phyloP scores from a whole-genome alignment of 2,113 vertebrate genomes.

The Heliornis fulica region DNA sequence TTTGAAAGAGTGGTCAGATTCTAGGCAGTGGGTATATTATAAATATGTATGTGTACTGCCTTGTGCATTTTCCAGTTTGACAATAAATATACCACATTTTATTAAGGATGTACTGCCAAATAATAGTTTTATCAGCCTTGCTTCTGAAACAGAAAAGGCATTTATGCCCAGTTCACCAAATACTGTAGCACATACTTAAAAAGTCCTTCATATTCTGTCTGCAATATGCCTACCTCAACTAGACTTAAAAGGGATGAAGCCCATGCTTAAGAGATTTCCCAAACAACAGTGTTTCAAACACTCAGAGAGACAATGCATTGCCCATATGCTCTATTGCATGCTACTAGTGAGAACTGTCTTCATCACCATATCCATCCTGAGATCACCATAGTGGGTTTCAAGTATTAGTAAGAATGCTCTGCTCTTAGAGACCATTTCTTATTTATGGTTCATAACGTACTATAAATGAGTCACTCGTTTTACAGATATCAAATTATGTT shows the following conservation, averaged over 20 bases:
- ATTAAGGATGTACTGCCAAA: background rate
- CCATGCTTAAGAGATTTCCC: background rate
- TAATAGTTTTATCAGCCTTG: background rate
- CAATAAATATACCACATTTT: background rate
- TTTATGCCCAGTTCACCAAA: background rate
- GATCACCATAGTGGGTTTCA: background rate
- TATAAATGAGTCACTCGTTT: background rate
- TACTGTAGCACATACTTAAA: background rate
- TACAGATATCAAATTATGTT: background rate
- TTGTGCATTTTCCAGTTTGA: background rate
- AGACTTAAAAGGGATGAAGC: background rate
- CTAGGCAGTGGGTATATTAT: background rate
- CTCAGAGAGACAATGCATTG: background rate
- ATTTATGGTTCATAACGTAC: background rate
- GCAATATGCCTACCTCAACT: background rate
- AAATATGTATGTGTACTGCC: background rate
- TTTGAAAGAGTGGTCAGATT: background rate
- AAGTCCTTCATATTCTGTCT: background rate
- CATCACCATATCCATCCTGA: background rate
- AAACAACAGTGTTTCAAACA: background rate
- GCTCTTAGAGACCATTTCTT: background rate
- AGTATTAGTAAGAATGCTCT: background rate
- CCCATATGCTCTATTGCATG: accelerated
- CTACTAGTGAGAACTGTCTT: background rate
- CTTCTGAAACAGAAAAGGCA: background rate